Percentiles rank a stretch among this genome's conserved stretches.
Evolutionary conservation across 1,140 invertebrate species (phyloP).

Genomic region (Pararge aegeria): DNA sequence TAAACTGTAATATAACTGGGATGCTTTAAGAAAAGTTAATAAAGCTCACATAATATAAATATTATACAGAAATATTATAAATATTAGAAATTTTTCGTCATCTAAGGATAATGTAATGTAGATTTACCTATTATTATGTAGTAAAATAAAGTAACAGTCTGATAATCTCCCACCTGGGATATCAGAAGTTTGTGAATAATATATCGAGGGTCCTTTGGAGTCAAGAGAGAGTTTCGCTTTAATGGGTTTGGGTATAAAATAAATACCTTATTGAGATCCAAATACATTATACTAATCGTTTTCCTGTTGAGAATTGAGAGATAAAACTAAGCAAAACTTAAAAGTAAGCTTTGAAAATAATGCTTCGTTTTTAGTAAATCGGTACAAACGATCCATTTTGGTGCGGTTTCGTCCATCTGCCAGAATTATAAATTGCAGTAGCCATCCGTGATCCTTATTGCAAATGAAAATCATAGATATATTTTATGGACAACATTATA

Average conservation of each 20-base stretch:
- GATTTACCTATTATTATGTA: background rate
- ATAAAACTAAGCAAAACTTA: background rate
- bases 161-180: background rate
- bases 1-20: no score
- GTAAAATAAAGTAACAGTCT: background rate
- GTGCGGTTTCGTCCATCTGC: no score
- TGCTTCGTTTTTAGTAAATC: no score
- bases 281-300: background rate
- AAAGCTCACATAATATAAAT: no score
- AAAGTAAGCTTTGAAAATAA: background rate
- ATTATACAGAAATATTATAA: no score
- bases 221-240: background rate
- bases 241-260: background rate
- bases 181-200: background rate
- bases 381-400: no score
- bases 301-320: background rate
- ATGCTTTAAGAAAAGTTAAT: no score
- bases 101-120: background rate
- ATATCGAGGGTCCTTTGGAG: background rate
- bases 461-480: no score
- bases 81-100: no score
- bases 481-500: no score
- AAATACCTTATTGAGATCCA: background rate
- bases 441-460: no score
- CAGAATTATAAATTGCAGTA: no score